A percentile compares a stretch with the other conserved stretches of the same genome.
phyloP scores from a whole-genome alignment of 2,888 invertebrate species.

The Polydrusus tereticollis region DNA sequence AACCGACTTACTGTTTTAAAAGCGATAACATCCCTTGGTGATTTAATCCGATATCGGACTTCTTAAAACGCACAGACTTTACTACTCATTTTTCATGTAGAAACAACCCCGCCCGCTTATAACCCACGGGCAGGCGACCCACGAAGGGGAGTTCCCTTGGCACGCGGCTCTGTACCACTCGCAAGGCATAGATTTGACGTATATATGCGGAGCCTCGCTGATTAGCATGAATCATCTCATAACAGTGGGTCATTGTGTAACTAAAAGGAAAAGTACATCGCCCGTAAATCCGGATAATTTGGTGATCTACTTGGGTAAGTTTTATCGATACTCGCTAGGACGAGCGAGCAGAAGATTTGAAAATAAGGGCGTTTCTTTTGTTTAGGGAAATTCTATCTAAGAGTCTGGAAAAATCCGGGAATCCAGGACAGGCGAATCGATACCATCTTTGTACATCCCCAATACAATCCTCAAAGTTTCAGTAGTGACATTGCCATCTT shows the following conservation, averaged over 20 bases:
- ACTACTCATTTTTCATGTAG: constrained; percentile 45
- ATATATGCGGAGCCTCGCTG: constrained; percentile 63
- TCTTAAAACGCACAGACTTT: too few relatives aligned
- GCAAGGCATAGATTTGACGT: constrained; percentile 61
- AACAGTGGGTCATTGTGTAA: constrained; percentile 65
- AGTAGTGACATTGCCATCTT: constrained; percentile 63
- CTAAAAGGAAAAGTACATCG: constrained; percentile 55
- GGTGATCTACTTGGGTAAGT: constrained; percentile 60
- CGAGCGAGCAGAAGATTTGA: too few relatives aligned
- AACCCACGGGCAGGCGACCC: constrained; percentile 72
- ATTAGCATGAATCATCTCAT: constrained; percentile 59
- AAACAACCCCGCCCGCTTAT: constrained; percentile 70
- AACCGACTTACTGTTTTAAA: too few relatives aligned
- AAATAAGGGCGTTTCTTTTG: constrained; percentile 21
- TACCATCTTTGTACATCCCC: constrained; percentile 60
- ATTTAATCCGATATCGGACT: too few relatives aligned
- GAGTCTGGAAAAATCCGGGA: constrained; percentile 62
- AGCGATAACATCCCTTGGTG: too few relatives aligned
- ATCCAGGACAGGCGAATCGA: constrained; percentile 63
- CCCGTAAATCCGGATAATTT: constrained; percentile 57
- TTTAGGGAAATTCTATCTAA: constrained; percentile 64
- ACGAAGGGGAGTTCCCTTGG: constrained; percentile 78
- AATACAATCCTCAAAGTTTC: constrained; percentile 60
- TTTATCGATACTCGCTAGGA: too few relatives aligned
- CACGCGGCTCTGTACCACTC: constrained; percentile 76